These are phyloP conservation scores for Etheostoma cragini DNA, from an alignment of 2,113 vertebrate genomes.

Conservation along the genomic window DNA sequence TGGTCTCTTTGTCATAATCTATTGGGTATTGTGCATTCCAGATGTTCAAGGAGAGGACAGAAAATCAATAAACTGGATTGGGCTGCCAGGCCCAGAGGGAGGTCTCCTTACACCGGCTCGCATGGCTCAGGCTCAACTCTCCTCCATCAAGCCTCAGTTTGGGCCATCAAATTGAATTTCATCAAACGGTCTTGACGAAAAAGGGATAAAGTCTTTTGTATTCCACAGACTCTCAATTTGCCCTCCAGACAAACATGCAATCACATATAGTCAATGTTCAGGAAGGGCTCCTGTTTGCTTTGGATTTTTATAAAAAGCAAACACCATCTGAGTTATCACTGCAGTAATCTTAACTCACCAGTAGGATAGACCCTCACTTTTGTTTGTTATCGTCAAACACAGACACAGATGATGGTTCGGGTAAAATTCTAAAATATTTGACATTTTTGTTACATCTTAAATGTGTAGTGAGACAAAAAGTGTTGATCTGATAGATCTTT, in stretches of 20 bases:
- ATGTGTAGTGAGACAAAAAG: slow-evolving; percentile 33
- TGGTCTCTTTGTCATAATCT: slow-evolving; percentile 87
- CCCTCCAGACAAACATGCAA: slow-evolving; percentile 73
- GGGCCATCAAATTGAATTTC: slow-evolving; percentile 81
- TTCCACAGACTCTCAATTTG: slow-evolving; percentile 60
- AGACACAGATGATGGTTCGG: neutral
- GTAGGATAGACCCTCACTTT: slow-evolving; percentile 33
- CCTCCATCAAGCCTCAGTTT: slow-evolving; percentile 75
- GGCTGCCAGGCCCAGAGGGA: slow-evolving; percentile 81
- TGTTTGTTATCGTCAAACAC: slow-evolving; percentile 51
- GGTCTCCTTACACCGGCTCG: slow-evolving; percentile 78
- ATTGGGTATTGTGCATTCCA: slow-evolving; percentile 80
- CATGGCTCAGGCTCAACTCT: slow-evolving; percentile 70
- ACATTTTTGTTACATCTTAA: slow-evolving; percentile 20
- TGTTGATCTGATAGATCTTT: slow-evolving; percentile 54
- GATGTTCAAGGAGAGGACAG: slow-evolving; percentile 86
- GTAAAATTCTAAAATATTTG: slow-evolving; percentile 42
- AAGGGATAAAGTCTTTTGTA: slow-evolving; percentile 66
- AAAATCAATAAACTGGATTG: slow-evolving; percentile 86
- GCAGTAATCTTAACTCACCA: slow-evolving; percentile 57
- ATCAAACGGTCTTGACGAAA: slow-evolving; percentile 68
- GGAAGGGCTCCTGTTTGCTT: slow-evolving; percentile 70
- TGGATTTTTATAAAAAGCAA: slow-evolving; percentile 67
- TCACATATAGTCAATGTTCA: slow-evolving; percentile 61
- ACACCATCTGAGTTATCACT: slow-evolving; percentile 68